Base-by-base conservation (phyloP, 2,797 vertebrate species). In the Dermochelys coriacea region DNA sequence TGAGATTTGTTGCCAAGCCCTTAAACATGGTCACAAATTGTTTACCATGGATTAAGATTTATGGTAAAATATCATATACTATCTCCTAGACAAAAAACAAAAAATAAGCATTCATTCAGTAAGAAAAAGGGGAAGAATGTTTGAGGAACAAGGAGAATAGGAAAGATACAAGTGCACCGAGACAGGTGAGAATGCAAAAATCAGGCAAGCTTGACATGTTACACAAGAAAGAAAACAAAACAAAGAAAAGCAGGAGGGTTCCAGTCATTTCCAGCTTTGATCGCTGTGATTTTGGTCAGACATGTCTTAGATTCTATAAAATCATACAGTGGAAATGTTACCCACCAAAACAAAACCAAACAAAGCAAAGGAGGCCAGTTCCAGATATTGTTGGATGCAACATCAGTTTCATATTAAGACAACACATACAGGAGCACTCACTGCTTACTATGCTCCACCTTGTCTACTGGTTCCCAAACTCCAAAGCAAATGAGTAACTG, bases 401-500 rank as follows among this genome's bases (percentile, higher is more conserved):
- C 57, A 0, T 1, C 6, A 74, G 82, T 55, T 47, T 94, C 7
- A 2, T 81, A 50, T 55, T 86, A 80, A 94, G 88, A 93, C 85
- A 93, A 94, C 0, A 91, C 84, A 88, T 0, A 5, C 87, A 80
- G n/a, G 8, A 85, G 79, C 74, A 80, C 79, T 87, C 85, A 21
- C 31, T 47, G 52, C 75, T 51, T 45, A 75, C 61, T 68, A 49
- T 14, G 85, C 57, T 95, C 91, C 57, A 93, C 89, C 91, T 96
- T 89, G 80, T 52, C 89, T 83, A 34, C 74, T 92, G 82, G 52
- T 95, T 94, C 87, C 87, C 91, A 57, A 84, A 79, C 82, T 95
- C 91, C 54, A 80, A 94, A 89, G 87, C 91, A 96, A 96, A 95
- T 45, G 88, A 95, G 54, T 85, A 95, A 95, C 86, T 51, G 78